Conservation (phyloP, 2,113 vertebrate genomes). For the Channa maculata region DNA sequence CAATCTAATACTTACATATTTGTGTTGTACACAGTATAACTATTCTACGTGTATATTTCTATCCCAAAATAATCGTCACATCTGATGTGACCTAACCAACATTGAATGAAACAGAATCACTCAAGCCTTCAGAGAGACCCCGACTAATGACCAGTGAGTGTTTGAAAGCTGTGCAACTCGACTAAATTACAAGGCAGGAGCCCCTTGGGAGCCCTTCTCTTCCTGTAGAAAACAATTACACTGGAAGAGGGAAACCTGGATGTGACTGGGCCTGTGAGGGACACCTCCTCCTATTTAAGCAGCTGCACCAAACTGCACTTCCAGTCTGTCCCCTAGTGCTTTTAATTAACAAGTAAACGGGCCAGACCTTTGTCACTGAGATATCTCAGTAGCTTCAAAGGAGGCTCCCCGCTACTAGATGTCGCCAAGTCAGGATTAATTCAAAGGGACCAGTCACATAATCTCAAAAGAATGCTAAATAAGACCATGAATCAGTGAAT, state of each 20-base stretch:
- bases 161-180: conserved; percentile 31
- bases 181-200: conserved; percentile 68
- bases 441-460: neutral
- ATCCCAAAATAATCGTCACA: no score
- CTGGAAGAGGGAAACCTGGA: conserved; percentile 9
- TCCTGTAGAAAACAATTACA: conserved; percentile 60
- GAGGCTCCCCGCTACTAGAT: neutral
- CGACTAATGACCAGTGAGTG: neutral
- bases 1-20: no score
- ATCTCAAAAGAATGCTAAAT: neutral
- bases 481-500: neutral
- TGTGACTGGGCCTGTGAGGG: conserved; percentile 28
- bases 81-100: neutral
- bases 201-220: conserved; percentile 37
- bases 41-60: no score
- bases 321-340: conserved; percentile 43
- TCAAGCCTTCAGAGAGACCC: neutral
- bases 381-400: neutral
- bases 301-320: conserved; percentile 67
- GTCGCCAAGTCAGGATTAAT: neutral
- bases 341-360: conserved; percentile 60
- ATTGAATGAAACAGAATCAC: neutral
- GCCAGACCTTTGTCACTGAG: conserved; percentile 28
- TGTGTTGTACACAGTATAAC: no score
- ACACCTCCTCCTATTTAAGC: conserved; percentile 62